Evolutionary conservation across 2,888 invertebrate species (phyloP).

Genomic region (Blastobasis adustella): DNA sequence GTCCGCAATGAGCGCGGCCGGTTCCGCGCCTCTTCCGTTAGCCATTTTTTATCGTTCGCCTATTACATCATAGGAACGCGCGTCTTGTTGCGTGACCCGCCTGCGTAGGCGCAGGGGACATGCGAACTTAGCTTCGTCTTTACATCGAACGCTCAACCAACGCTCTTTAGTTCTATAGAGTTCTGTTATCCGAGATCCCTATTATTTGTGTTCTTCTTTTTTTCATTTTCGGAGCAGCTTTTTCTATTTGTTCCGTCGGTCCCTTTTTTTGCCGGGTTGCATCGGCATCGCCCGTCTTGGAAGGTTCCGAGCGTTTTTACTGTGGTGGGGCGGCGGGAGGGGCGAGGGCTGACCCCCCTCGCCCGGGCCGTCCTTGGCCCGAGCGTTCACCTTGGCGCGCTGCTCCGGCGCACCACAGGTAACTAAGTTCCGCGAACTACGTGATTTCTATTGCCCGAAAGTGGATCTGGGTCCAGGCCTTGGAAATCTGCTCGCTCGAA

Average conservation of each 20-base stretch:
- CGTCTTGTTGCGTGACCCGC: constrained; percentile 47
- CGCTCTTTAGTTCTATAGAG: constrained; percentile 28
- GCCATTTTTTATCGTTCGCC: constrained; percentile 46
- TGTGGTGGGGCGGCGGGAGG: constrained; percentile 29
- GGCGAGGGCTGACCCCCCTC: constrained; percentile 42
- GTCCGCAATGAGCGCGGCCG: constrained; percentile 38
- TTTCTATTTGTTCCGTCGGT: constrained; percentile 71
- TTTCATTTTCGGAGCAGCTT: constrained; percentile 30
- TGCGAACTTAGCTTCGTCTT: constrained; percentile 54
- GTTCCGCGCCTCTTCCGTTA: constrained; percentile 61
- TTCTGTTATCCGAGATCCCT: constrained; percentile 62
- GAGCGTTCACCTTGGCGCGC: constrained; percentile 73
- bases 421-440: constrained; percentile 74
- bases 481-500: constrained; percentile 38
- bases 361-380: constrained; percentile 70
- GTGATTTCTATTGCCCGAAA: constrained; percentile 72
- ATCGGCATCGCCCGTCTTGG: constrained; percentile 54
- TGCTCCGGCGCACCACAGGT: constrained; percentile 69
- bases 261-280: constrained; percentile 66
- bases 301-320: constrained; percentile 66
- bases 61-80: constrained; percentile 58
- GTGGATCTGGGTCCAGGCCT: constrained; percentile 50
- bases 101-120: constrained; percentile 67
- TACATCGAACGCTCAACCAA: constrained; percentile 33
- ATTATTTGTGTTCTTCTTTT: constrained; percentile 59